Evolutionary conservation across 2,888 invertebrate genomes (phyloP).

Genomic region (Folsomia candida): DNA sequence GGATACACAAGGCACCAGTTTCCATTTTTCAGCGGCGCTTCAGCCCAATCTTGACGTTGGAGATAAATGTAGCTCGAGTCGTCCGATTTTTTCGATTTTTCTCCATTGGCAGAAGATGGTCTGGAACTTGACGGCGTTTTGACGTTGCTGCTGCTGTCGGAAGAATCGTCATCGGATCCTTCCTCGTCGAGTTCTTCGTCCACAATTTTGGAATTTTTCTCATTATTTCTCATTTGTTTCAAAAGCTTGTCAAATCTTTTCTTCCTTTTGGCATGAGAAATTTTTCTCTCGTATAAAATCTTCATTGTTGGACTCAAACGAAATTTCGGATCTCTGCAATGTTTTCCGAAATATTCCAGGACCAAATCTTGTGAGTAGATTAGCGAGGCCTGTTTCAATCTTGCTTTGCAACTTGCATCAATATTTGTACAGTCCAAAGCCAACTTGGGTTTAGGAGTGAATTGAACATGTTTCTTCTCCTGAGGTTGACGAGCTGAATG

Average conservation of each 20-base stretch:
- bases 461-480: not conserved
- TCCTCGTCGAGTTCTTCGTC: not conserved
- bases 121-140: not conserved
- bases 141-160: not conserved
- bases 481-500: not conserved
- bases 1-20: constrained; percentile 78
- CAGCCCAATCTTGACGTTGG: not conserved
- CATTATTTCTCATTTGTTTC: not conserved
- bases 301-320: constrained; percentile 20
- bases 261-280: constrained; percentile 1
- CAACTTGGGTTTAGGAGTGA: not conserved
- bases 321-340: constrained; percentile 11
- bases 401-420: constrained; percentile 22
- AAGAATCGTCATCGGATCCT: not conserved
- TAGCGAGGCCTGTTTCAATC: constrained; percentile 29
- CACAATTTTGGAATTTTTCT: not conserved
- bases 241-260: not conserved
- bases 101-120: not conserved
- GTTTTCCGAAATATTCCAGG: constrained; percentile 12
- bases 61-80: not conserved
- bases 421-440: constrained; percentile 2
- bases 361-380: constrained; percentile 34
- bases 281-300: not conserved
- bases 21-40: not conserved
- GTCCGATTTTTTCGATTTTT: not conserved